Evolutionary conservation across 2,797 vertebrate genomes (phyloP).

Genomic region (Cottoperca gobio): DNA sequence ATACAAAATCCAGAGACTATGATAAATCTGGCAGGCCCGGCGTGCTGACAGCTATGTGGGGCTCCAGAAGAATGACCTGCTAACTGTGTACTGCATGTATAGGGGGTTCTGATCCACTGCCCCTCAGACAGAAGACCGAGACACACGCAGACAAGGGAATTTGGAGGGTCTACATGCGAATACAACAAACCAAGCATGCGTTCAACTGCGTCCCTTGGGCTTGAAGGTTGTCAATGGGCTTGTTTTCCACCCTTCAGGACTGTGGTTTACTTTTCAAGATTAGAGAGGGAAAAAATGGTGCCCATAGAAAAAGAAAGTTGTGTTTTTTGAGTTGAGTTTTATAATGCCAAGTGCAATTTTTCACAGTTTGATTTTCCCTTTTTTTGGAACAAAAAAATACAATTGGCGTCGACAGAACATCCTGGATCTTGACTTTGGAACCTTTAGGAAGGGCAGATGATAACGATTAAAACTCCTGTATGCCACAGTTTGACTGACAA

Average conservation of each 20-base stretch:
- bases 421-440: conserved; percentile 41
- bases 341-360: conserved; percentile 33
- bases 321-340: conserved; percentile 38
- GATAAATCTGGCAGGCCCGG: conserved; percentile 84
- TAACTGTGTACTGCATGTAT: conserved; percentile 86
- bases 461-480: conserved; percentile 36
- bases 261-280: conserved; percentile 78
- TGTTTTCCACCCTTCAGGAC: conserved; percentile 77
- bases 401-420: background rate
- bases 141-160: conserved; percentile 86
- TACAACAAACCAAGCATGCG: conserved; percentile 84
- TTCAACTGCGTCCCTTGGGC: conserved; percentile 80
- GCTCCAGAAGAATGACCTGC: conserved; percentile 85
- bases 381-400: conserved; percentile 24
- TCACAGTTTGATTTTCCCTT: conserved; percentile 7
- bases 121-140: conserved; percentile 85
- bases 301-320: conserved; percentile 42
- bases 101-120: conserved; percentile 87
- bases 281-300: conserved; percentile 62
- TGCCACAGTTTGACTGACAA: conserved; percentile 17
- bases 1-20: conserved; percentile 85
- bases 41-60: conserved; percentile 84
- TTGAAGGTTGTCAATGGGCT: conserved; percentile 78
- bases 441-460: conserved; percentile 12
- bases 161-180: conserved; percentile 85